These are phyloP conservation scores for Megatriorchis doriae DNA, from an alignment of 2,113 vertebrate species.

Conservation along the genomic window DNA sequence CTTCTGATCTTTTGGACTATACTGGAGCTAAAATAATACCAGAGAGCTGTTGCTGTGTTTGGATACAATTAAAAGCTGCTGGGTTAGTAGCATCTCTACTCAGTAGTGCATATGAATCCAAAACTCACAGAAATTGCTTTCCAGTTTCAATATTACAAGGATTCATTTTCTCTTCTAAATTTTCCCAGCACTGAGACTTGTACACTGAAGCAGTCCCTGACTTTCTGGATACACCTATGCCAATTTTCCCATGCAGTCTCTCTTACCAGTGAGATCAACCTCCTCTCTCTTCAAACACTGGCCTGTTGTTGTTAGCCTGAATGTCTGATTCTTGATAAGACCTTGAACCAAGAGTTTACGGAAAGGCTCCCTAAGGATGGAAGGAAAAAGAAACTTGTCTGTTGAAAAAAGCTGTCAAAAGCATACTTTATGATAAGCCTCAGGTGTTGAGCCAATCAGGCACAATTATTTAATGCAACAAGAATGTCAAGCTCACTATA, in stretches of 20 bases:
- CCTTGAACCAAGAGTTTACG: slow-evolving; percentile 92
- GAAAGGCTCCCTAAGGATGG: slow-evolving; percentile 87
- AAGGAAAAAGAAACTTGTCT: neutral
- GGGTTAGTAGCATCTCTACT: neutral
- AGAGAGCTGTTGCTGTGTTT: neutral
- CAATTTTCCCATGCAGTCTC: neutral
- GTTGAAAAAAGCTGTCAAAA: neutral
- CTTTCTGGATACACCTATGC: neutral
- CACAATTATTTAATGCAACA: neutral
- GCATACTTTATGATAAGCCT: neutral
- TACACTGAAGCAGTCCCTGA: neutral
- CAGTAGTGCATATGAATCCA: neutral
- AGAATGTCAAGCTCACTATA: slow-evolving; percentile 11
- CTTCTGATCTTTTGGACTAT: neutral
- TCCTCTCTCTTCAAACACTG: slow-evolving; percentile 86
- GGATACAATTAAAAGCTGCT: neutral
- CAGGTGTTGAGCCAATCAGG: neutral
- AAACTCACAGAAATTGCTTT: neutral
- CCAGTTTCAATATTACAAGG: neutral
- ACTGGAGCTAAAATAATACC: neutral
- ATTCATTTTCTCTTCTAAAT: neutral
- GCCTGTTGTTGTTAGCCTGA: slow-evolving; percentile 79
- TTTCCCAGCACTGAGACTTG: neutral
- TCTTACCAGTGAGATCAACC: slow-evolving; percentile 87
- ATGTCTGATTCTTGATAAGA: slow-evolving; percentile 94